Evolutionary conservation across 2,797 vertebrate genomes (phyloP).

Genomic region (Iguana delicatissima): DNA sequence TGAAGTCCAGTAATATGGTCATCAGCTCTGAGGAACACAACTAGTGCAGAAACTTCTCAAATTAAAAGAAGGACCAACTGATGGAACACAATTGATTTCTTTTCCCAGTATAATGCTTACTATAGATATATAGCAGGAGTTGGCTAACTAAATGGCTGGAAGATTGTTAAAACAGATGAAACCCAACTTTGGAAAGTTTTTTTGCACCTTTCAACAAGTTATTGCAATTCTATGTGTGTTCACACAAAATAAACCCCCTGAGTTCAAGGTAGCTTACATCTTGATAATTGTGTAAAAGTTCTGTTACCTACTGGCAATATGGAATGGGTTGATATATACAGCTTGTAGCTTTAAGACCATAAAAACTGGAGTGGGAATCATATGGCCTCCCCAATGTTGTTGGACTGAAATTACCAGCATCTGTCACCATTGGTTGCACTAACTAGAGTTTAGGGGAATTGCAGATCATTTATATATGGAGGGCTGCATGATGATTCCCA

Average conservation of each 20-base stretch:
- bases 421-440: too few species aligned
- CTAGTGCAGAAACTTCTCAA: not conserved
- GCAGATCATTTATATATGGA: too few species aligned
- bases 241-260: not conserved
- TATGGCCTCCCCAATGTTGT: too few species aligned
- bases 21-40: constrained; percentile 8
- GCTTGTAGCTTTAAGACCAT: not conserved
- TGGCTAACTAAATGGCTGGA: not conserved
- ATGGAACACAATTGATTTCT: not conserved
- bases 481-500: too few species aligned
- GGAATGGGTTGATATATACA: not conserved
- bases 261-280: not conserved
- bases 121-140: not conserved
- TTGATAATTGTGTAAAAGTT: not conserved
- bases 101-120: not conserved
- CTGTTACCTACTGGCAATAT: not conserved
- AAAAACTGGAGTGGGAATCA: too few species aligned
- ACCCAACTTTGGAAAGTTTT: not conserved
- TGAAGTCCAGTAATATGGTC: not conserved
- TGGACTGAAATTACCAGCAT: too few species aligned
- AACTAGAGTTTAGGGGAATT: too few species aligned
- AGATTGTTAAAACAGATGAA: not conserved
- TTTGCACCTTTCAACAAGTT: not conserved
- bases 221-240: not conserved
- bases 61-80: not conserved